Percentiles rank a stretch among this genome's conserved stretches.
Evolutionary conservation across 2,797 vertebrate genomes (phyloP).

Genomic region (Pseudochromis fuscus): DNA sequence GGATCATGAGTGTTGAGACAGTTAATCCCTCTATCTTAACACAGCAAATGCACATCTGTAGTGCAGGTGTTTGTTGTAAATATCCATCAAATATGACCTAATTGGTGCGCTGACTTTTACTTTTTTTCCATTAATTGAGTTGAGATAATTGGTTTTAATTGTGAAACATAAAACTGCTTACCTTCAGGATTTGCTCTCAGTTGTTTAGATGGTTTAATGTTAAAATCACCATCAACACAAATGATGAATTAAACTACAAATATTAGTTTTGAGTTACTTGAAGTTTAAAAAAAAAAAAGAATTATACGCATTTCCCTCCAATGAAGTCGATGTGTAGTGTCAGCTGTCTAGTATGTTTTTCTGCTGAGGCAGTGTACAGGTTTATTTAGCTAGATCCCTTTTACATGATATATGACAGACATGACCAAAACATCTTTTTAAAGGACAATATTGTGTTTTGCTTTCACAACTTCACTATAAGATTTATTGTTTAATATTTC

Average conservation of each 20-base stretch:
- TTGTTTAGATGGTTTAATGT: too few relatives aligned
- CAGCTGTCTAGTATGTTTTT: not conserved
- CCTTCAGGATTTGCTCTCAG: too few relatives aligned
- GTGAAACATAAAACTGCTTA: not conserved
- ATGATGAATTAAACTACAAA: not conserved
- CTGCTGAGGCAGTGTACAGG: too few relatives aligned
- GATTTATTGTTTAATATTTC: too few relatives aligned
- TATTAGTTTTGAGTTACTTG: not conserved
- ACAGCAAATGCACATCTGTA: not conserved
- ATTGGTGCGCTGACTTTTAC: not conserved
- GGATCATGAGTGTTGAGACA: not conserved
- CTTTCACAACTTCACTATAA: too few relatives aligned
- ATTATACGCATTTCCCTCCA: not conserved
- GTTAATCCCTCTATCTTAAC: conserved; percentile 6
- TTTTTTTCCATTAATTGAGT: not conserved
- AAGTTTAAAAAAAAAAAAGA: not conserved
- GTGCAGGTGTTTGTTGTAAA: not conserved
- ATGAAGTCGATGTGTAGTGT: not conserved
- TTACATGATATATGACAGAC: too few relatives aligned
- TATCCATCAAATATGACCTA: not conserved
- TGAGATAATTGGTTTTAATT: not conserved
- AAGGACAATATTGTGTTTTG: too few relatives aligned
- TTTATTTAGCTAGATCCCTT: too few relatives aligned
- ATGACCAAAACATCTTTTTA: too few relatives aligned
- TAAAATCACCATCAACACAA: too few relatives aligned